Base-by-base conservation (phyloP, 1,140 invertebrate genomes). In the Palaemon carinicauda region DNA sequence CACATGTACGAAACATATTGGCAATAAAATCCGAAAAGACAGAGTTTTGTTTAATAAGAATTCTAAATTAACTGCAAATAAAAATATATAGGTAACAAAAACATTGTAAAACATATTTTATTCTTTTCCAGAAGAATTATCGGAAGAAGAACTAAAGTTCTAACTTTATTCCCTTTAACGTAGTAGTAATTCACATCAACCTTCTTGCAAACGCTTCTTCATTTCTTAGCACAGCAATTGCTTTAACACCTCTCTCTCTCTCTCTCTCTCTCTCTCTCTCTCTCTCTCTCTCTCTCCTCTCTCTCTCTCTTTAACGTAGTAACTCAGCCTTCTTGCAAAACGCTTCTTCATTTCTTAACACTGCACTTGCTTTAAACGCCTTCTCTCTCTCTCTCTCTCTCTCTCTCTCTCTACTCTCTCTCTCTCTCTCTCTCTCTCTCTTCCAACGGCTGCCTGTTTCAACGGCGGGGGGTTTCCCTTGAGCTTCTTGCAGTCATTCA, bases 401-500 rank as follows among this genome's bases (percentile, higher is more conserved):
- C 29, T 2, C 74, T 31, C 73, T 53, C 31, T 50, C 53, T 24
- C 19, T 29, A 21, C 69, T 24, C 51, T 7, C 75, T 51, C 51
- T 14, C 12, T 51, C 60, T 27, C 50, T 17, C 71, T 19, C 29
- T n/a, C 19, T 24, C 27, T 19, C 17, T 24, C 81, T 54, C 52
- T 53, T 29, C 7, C 69, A n/a, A n/a, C 5, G 65, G 19, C 50
- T 52, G n/a, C 24, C 60, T 52, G 17, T 31, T 27, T 17, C 69
- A 29, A n/a, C n/a, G 65, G 19, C 71, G 41, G 27, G 41, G 27
- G 71, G 29, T 31, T 56, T 82, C 51, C 71, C 56, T 74, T 65
- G 52, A 82, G 81, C 54, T 82, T 82, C 81, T 82, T 82, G 81
- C 71, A 73, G 65, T 82, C 81, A 82, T 82, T 65, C 50, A 82